Percentiles rank a stretch among this genome's conserved stretches.
Evolutionary conservation across 2,113 vertebrate species (phyloP).

Genomic region (Cyphomyrus plagiostoma): DNA sequence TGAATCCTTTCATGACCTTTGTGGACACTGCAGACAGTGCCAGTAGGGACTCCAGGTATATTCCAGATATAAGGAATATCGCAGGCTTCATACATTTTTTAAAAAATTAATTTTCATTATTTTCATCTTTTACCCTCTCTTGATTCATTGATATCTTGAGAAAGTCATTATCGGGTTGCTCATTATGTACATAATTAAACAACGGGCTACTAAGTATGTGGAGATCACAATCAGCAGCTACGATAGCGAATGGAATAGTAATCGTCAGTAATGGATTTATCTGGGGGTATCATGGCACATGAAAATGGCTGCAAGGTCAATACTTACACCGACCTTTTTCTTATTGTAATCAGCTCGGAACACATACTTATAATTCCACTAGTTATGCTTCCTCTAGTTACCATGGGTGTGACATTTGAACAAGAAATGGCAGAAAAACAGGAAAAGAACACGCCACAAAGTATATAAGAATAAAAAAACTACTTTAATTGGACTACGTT

Average conservation of each 20-base stretch:
- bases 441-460: neutral
- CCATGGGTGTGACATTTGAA: neutral
- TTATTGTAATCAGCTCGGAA: neutral
- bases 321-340: neutral
- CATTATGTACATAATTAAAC: neutral
- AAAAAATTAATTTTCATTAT: neutral
- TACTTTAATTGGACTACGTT: neutral
- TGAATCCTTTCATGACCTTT: neutral
- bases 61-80: neutral
- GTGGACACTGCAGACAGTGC: neutral
- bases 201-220: neutral
- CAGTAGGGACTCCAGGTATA: neutral
- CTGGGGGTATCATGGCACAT: neutral
- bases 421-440: neutral
- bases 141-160: neutral
- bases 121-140: neutral
- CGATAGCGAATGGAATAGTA: neutral
- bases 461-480: neutral
- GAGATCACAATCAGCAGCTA: neutral
- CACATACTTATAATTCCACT: neutral
- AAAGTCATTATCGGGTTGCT: neutral
- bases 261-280: neutral
- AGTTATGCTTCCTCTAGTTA: neutral
- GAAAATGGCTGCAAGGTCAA: neutral
- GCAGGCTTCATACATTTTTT: neutral